Evolutionary conservation across 2,113 vertebrate genomes (phyloP).

Genomic region (Cyphomyrus plagiostoma): DNA sequence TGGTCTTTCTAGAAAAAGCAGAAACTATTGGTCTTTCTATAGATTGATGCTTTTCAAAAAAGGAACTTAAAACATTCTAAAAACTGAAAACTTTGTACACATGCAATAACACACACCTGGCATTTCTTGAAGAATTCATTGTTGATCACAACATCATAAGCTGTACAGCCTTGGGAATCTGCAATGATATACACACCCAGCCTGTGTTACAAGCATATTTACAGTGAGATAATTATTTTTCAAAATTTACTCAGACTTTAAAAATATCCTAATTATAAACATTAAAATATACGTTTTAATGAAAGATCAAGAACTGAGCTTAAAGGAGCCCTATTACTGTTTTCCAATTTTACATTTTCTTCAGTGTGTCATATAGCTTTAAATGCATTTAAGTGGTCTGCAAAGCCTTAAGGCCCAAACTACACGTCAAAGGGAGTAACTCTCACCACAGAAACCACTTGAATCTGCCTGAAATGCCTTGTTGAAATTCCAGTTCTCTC

Average conservation of each 20-base stretch:
- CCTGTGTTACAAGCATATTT: too few relatives aligned
- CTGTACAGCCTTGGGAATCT: slow-evolving; percentile 73
- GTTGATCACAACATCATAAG: slow-evolving; percentile 79
- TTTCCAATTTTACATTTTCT: neutral
- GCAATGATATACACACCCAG: neutral
- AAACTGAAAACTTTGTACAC: neutral
- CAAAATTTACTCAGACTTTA: neutral
- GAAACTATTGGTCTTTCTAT: neutral
- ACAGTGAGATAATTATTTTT: neutral
- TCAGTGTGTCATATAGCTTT: neutral
- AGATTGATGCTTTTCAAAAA: neutral
- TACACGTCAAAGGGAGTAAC: neutral
- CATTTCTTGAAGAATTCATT: slow-evolving; percentile 73
- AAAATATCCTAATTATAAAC: neutral
- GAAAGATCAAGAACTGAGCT: neutral
- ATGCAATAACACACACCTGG: slow-evolving; percentile 53
- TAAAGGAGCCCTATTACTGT: neutral
- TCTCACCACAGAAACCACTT: neutral
- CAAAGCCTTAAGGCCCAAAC: neutral
- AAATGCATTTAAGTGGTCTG: neutral
- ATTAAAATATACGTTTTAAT: neutral
- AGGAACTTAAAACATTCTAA: neutral
- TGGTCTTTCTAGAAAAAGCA: slow-evolving; percentile 50
- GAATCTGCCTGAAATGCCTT: neutral
- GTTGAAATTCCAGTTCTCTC: neutral